These are phyloP conservation scores for Otolemur crassicaudatus DNA, from an alignment of 2,797 vertebrate species.

Conservation along the genomic window DNA sequence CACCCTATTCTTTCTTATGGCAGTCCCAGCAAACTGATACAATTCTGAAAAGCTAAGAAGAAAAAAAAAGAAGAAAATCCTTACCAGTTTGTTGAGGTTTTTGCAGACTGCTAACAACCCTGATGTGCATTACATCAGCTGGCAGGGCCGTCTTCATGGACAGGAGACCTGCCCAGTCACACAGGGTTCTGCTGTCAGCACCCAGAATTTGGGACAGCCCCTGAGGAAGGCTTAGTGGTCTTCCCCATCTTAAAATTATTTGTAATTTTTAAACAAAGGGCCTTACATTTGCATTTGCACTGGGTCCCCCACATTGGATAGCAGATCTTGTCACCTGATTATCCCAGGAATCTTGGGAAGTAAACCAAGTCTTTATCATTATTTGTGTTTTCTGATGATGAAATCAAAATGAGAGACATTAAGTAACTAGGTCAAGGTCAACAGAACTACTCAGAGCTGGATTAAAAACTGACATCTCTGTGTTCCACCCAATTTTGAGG, in stretches of 20 bases:
- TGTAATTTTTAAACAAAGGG: background rate
- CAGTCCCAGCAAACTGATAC: background rate
- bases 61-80: background rate
- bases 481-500: background rate
- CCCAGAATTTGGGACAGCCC: background rate
- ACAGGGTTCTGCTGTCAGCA: background rate
- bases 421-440: background rate
- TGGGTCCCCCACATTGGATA: background rate
- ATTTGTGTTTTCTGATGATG: background rate
- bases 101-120: background rate
- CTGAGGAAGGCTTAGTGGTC: background rate
- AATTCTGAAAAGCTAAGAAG: background rate
- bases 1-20: background rate
- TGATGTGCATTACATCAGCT: background rate
- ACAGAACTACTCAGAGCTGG: background rate
- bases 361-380: background rate
- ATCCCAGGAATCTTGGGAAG: background rate
- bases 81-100: background rate
- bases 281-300: background rate
- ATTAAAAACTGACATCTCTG: background rate
- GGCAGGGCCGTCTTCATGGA: background rate
- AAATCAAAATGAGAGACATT: background rate
- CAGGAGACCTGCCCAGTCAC: background rate
- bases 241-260: conserved; percentile 18
- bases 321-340: background rate